phyloP scores from a whole-genome alignment of 2,888 invertebrate genomes.

The Polydesmus complanatus region DNA sequence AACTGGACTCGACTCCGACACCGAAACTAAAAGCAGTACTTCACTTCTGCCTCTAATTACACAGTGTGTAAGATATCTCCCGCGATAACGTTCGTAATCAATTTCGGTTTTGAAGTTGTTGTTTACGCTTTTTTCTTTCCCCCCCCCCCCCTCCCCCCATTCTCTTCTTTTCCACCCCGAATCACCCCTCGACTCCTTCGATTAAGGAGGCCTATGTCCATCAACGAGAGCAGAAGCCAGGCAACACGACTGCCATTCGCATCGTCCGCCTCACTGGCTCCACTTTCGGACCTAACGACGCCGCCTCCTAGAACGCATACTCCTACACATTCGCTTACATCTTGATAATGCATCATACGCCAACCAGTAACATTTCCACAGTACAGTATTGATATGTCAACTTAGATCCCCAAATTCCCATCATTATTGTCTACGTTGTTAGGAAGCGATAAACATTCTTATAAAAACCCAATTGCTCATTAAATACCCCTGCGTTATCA shows the following conservation, averaged over 20 bases:
- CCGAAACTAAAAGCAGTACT: neutral
- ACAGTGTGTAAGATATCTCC: neutral
- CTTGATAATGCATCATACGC: too few species aligned
- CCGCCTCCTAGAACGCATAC: too few species aligned
- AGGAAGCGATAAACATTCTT: too few species aligned
- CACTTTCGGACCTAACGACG: neutral
- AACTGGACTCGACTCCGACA: neutral
- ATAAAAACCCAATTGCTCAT: too few species aligned
- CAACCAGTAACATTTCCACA: too few species aligned
- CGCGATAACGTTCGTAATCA: slow-evolving; percentile 9
- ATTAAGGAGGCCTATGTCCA: too few species aligned
- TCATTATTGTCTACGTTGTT: too few species aligned
- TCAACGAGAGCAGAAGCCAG: neutral
- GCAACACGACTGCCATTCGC: neutral
- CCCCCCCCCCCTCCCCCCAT: neutral
- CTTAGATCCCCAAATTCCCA: too few species aligned
- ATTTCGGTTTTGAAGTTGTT: slow-evolving; percentile 2
- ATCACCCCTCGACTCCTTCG: too few species aligned
- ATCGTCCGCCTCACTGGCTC: neutral
- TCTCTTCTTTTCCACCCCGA: neutral
- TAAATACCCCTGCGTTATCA: too few species aligned
- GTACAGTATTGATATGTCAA: too few species aligned
- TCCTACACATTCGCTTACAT: too few species aligned
- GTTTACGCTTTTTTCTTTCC: neutral
- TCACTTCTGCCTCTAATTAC: neutral